Percentiles rank a stretch among this genome's conserved stretches.
These are phyloP conservation scores for Cylloceria caligata DNA, from an alignment of 2,888 invertebrate species.

Conservation along the genomic window DNA sequence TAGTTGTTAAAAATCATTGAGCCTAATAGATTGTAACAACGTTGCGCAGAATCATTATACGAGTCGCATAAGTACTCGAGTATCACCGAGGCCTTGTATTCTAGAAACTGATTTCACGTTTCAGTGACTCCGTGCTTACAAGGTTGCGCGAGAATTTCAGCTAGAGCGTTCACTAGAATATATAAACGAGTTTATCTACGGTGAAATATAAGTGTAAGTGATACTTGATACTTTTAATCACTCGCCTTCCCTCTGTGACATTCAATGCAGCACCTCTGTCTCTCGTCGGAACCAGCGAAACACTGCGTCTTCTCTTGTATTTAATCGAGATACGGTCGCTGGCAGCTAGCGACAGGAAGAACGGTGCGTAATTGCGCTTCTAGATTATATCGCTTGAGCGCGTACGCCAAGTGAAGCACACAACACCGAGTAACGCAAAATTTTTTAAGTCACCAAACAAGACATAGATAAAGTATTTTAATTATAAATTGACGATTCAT, in stretches of 20 bases:
- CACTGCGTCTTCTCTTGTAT: slow-evolving; percentile 1
- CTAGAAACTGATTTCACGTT: slow-evolving; percentile 6
- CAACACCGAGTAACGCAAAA: too few relatives aligned
- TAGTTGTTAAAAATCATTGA: background rate
- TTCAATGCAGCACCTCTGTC: slow-evolving; percentile 11
- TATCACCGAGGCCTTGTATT: background rate
- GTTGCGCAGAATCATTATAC: background rate
- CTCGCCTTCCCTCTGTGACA: background rate
- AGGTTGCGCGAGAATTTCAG: background rate
- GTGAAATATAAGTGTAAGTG: too few relatives aligned
- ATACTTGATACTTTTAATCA: slow-evolving; percentile 1
- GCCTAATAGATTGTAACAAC: background rate
- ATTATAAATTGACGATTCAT: background rate
- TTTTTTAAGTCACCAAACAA: background rate
- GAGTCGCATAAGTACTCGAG: background rate
- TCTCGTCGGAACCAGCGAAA: background rate
- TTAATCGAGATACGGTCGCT: slow-evolving; percentile 27
- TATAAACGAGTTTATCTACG: background rate
- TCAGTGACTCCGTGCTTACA: background rate
- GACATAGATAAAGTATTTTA: background rate
- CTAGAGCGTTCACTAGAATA: background rate
- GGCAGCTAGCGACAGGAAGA: background rate
- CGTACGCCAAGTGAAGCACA: background rate
- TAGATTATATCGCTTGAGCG: slow-evolving; percentile 8
- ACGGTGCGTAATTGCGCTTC: slow-evolving; percentile 12